Conservation (phyloP, 2,797 vertebrate species). For the Iguana delicatissima region DNA sequence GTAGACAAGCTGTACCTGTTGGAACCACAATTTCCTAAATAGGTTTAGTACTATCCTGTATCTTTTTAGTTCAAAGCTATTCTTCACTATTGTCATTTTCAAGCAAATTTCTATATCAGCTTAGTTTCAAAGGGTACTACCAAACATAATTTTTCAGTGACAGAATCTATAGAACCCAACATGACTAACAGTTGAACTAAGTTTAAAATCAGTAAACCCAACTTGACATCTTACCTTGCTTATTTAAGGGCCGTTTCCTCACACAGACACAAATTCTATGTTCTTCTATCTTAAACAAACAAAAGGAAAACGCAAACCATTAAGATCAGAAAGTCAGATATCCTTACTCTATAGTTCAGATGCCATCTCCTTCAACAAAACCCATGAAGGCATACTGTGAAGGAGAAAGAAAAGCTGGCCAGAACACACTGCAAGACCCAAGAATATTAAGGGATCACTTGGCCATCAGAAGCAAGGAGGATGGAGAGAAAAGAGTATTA, state of each 20-base stretch:
- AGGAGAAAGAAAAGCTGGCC: neutral
- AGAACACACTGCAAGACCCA: neutral
- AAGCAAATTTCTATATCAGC: neutral
- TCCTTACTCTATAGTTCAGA: neutral
- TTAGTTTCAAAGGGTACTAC: neutral
- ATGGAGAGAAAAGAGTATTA: neutral
- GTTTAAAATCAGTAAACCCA: neutral
- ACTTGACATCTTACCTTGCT: constrained; percentile 83
- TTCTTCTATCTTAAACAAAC: constrained; percentile 85
- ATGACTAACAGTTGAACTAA: neutral
- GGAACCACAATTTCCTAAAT: neutral
- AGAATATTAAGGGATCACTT: neutral
- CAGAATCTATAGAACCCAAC: neutral
- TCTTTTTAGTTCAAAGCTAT: neutral
- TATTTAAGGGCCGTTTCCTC: constrained; percentile 95
- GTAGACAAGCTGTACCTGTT: neutral
- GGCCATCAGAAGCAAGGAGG: neutral
- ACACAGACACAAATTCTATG: constrained; percentile 95
- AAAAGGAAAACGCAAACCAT: constrained; percentile 23
- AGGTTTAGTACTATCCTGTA: neutral
- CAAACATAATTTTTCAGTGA: neutral
- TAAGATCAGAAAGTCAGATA: constrained; percentile 9
- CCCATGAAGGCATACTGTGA: no score
- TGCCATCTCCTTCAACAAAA: neutral
- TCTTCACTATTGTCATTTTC: neutral